Percentiles rank a stretch among this genome's conserved stretches.
These are phyloP conservation scores for Otis tarda DNA, from an alignment of 2,113 vertebrate species.

Conservation along the genomic window DNA sequence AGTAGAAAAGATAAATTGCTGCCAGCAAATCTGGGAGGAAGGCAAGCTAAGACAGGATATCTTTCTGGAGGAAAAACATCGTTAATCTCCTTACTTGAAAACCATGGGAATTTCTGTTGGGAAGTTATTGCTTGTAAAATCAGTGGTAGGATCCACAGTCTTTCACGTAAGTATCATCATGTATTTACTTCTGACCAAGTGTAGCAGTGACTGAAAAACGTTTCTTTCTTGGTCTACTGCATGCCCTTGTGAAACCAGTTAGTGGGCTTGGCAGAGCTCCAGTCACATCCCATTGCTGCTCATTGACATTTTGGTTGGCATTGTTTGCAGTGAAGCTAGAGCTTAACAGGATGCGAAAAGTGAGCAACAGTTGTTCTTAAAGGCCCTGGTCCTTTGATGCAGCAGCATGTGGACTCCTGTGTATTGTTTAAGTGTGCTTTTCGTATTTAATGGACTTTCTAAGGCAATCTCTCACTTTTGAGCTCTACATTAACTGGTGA, in stretches of 20 bases:
- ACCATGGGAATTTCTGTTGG: neutral
- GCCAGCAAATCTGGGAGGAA: neutral
- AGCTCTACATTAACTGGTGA: neutral
- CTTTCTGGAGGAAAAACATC: neutral
- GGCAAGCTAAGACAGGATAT: neutral
- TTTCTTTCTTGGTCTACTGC: neutral
- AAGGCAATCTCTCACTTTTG: neutral
- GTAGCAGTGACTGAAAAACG: neutral
- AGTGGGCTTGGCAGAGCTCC: neutral
- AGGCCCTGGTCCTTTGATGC: neutral
- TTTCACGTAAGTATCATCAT: neutral
- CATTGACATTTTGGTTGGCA: neutral
- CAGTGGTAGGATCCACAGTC: neutral
- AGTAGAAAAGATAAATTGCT: neutral
- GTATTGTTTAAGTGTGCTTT: neutral
- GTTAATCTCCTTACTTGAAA: neutral
- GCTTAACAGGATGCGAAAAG: neutral
- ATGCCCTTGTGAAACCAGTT: neutral
- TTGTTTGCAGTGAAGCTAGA: neutral
- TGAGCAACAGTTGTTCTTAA: neutral
- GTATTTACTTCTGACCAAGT: neutral
- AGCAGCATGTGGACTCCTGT: neutral
- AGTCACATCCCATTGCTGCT: neutral
- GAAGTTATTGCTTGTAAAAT: neutral
- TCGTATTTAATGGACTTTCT: neutral